Evolutionary conservation across 2,888 invertebrate genomes (phyloP), one percentile per base, ranked within the genome.

Genomic region (Sympetrum striolatum): DNA sequence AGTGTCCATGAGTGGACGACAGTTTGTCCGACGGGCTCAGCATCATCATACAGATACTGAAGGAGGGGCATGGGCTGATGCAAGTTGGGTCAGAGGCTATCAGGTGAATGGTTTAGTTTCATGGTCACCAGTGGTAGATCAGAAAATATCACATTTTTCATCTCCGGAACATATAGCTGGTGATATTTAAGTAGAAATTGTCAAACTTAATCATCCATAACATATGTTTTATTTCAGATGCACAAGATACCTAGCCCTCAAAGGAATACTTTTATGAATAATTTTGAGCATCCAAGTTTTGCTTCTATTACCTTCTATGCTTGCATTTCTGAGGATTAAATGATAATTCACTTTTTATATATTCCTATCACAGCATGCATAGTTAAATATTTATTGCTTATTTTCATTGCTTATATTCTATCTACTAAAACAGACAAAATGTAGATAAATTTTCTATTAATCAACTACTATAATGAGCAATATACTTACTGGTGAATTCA

Each of bases 81-180:
- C 86, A 58, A 86, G 86, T 86, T 86, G 86, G 86, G 86, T 86
- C 60, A 86, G 86, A 86, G 86, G 86, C 48, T 86, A 86, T n/a
- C 86, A 86, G 86, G 86, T 86, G 86, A 86, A 86, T 86, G 37
- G 60, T 86, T 86, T 64, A 37, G 6, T 64, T 86, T 64, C 60
- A 86, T 60, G 86, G 64, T 22, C 60, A 64, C 31, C 25, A 60
- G 35, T 22, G 15, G 22, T 60, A 37, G 37, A 86, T 18, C 60
- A 60, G 60, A 60, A 37, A 14, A 22, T 35, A 60, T 48, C 22
- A 37, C 60, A 22, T 48, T 60, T 86, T 37, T 86, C n/a, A 39
- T 73, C 25, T 14, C 25, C 31, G 25, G 73, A 73, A 31, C 12
- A 10, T 31, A 73, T 25, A 31, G 31, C 22, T 31, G 73, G 73